A percentile compares a stretch with the other conserved stretches of the same genome.
Conservation (phyloP, 2,113 vertebrate species). For the Cyanoderma ruficeps region DNA sequence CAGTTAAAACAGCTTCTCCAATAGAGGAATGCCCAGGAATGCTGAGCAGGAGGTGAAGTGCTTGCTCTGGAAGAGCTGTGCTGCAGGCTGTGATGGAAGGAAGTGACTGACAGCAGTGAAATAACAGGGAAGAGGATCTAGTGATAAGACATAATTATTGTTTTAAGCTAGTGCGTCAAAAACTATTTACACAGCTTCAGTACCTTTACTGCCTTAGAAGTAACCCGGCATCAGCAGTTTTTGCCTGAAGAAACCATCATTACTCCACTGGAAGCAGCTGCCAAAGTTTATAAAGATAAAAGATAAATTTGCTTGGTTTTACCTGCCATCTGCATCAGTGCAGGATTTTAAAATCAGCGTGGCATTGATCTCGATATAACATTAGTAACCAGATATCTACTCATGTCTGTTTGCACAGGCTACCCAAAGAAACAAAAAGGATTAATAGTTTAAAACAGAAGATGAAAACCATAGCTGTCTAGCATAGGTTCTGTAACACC, state of each 20-base stretch:
- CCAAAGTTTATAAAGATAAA: background rate
- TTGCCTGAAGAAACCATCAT: background rate
- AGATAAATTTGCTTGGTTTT: background rate
- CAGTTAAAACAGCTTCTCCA: background rate
- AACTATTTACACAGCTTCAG: background rate
- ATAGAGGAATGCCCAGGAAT: background rate
- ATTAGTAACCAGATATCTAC: background rate
- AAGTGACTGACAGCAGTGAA: background rate
- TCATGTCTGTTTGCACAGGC: background rate
- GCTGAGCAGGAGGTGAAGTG: background rate
- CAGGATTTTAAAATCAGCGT: background rate
- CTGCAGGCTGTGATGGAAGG: background rate
- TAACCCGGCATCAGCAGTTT: background rate
- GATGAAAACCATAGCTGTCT: background rate
- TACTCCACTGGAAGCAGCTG: background rate
- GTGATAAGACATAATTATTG: fast-evolving
- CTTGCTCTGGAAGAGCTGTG: background rate
- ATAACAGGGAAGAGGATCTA: background rate
- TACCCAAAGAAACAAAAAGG: background rate
- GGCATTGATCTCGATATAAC: background rate
- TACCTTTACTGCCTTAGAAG: background rate
- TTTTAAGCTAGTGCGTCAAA: background rate
- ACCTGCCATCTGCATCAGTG: background rate
- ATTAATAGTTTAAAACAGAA: background rate
- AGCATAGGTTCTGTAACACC: background rate